phyloP scores from a whole-genome alignment of 92 coral and sea anemone genomes.

The Phenganax subtilis region DNA sequence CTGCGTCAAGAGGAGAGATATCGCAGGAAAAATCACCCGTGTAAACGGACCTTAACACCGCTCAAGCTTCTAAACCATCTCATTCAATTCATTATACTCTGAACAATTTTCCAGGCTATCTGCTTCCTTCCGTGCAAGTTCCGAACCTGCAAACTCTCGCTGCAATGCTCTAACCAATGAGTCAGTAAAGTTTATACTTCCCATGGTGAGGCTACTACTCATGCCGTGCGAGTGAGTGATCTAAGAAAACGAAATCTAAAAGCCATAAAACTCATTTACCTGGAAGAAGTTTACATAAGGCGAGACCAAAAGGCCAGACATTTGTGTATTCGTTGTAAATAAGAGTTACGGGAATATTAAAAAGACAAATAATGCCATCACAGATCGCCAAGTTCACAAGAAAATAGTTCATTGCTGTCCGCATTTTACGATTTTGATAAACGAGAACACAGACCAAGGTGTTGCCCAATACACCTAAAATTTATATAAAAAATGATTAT shows the following conservation, averaged over 20 bases:
- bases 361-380: constrained; percentile 79
- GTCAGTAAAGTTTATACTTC: too few species aligned
- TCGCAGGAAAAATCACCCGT: too few species aligned
- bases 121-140: too few species aligned
- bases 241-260: neutral
- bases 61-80: too few species aligned
- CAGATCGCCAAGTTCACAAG: constrained; percentile 86
- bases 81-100: too few species aligned
- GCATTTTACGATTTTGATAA: constrained; percentile 91
- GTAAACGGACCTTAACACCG: too few species aligned
- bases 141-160: too few species aligned
- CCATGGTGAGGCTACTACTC: neutral
- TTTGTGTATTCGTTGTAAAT: constrained; percentile 66
- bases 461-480: constrained; percentile 74
- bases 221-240: neutral
- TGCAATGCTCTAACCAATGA: too few species aligned
- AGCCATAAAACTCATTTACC: constrained; percentile 54
- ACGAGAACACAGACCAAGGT: constrained; percentile 81
- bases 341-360: constrained; percentile 78
- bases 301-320: constrained; percentile 85
- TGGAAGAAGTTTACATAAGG: constrained; percentile 82
- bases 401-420: constrained; percentile 93
- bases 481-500: too few species aligned
- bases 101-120: too few species aligned
- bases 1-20: too few species aligned